Evolutionary conservation across 92 coral and sea anemone species (phyloP).

Genomic region (Heteractis magnifica): DNA sequence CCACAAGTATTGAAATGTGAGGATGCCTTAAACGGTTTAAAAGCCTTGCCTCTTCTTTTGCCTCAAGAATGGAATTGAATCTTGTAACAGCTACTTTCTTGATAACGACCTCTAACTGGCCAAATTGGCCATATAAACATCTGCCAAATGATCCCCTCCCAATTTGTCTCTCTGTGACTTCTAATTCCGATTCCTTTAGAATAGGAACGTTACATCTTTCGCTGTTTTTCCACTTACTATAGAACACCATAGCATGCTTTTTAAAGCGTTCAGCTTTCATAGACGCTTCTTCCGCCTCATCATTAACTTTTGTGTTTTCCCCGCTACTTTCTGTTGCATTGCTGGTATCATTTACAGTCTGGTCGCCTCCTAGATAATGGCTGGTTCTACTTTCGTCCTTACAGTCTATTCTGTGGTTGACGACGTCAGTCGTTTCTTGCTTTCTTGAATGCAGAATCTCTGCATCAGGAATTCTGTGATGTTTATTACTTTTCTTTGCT

Average conservation of each 20-base stretch:
- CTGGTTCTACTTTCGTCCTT: not conserved
- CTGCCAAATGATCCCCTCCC: slow-evolving; percentile 34
- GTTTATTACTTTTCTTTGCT: slow-evolving; percentile 22
- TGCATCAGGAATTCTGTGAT: too few relatives aligned
- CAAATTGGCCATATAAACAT: slow-evolving; percentile 23
- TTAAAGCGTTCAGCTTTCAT: slow-evolving; percentile 25
- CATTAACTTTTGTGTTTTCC: not conserved
- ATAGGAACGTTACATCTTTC: slow-evolving; percentile 7
- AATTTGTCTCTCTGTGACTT: slow-evolving; percentile 5
- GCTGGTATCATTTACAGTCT: not conserved
- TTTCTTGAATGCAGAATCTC: too few relatives aligned
- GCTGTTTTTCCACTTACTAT: slow-evolving; percentile 31
- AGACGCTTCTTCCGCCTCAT: not conserved
- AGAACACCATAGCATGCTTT: slow-evolving; percentile 36
- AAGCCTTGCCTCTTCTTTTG: slow-evolving; percentile 33
- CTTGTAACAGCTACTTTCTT: slow-evolving; percentile 27
- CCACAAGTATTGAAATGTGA: slow-evolving; percentile 6
- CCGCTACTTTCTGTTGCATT: not conserved
- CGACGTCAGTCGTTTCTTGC: too few relatives aligned
- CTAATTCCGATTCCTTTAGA: slow-evolving; percentile 12
- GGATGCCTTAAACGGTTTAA: slow-evolving; percentile 26
- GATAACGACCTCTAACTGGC: slow-evolving; percentile 8
- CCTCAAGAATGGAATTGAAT: not conserved
- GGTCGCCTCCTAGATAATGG: not conserved
- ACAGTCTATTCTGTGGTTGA: too few relatives aligned